Evolutionary conservation across 2,113 vertebrate genomes (phyloP).

Genomic region (Eulacestoma nigropectus): DNA sequence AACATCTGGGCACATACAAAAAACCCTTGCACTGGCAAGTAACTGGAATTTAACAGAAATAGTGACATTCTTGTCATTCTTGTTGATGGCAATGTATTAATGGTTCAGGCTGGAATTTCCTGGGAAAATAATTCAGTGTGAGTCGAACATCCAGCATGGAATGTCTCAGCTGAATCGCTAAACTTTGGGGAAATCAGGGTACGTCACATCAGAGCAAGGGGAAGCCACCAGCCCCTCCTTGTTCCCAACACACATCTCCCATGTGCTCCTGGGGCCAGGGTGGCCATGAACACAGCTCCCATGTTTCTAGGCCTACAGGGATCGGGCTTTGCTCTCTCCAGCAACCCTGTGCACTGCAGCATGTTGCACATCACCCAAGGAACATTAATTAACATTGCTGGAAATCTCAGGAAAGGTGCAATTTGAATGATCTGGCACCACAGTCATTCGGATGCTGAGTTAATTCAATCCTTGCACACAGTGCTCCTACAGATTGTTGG

Average conservation of each 20-base stretch:
- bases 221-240: background rate
- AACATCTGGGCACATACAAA: background rate
- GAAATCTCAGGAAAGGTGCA: constrained; percentile 35
- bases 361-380: background rate
- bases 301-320: background rate
- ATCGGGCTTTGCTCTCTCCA: background rate
- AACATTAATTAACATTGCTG: constrained; percentile 39
- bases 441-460: constrained; percentile 52
- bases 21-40: background rate
- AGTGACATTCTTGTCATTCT: background rate
- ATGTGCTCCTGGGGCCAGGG: rapidly evolving
- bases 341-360: background rate
- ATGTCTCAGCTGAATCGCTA: background rate
- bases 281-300: background rate
- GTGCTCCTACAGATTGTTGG: constrained; percentile 63
- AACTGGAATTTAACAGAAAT: constrained; percentile 4
- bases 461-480: constrained; percentile 58
- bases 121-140: background rate
- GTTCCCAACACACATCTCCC: background rate
- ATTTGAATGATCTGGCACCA: constrained; percentile 50
- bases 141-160: background rate
- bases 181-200: background rate
- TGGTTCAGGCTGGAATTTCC: background rate
- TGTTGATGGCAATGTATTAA: background rate
- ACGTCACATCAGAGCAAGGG: background rate